These are phyloP conservation scores for Zoanthus gigantus DNA, from an alignment of 92 coral and sea anemone species.

Conservation along the genomic window DNA sequence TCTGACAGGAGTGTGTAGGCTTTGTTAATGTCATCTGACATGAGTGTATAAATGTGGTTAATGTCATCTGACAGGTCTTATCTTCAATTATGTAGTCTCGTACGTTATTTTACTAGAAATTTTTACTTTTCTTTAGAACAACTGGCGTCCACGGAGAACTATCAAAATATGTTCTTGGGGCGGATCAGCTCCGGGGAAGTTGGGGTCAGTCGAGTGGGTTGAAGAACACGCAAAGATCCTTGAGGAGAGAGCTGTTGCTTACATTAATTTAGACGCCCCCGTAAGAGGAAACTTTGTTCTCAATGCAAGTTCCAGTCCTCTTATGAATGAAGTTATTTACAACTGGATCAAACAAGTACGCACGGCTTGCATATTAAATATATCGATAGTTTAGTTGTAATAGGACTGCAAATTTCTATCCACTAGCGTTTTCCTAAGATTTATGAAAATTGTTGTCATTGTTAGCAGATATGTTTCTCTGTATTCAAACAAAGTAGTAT, in stretches of 20 bases:
- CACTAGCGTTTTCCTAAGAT: too few species aligned
- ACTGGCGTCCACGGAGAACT: slow-evolving; percentile 69
- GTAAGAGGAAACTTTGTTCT: slow-evolving; percentile 58
- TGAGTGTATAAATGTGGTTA: too few species aligned
- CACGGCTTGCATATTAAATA: background rate
- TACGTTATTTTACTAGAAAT: background rate
- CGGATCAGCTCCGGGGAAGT: slow-evolving; percentile 81
- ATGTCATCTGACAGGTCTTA: too few species aligned
- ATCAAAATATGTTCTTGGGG: slow-evolving; percentile 96
- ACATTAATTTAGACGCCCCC: slow-evolving; percentile 59
- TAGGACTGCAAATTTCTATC: too few species aligned
- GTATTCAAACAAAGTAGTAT: too few species aligned
- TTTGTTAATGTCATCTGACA: background rate
- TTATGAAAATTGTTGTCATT: too few species aligned
- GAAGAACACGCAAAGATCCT: slow-evolving; percentile 62
- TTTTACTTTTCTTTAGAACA: slow-evolving; percentile 1
- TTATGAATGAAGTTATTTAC: slow-evolving; percentile 64
- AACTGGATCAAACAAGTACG: slow-evolving; percentile 24
- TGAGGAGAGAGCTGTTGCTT: slow-evolving; percentile 64
- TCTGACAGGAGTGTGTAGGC: background rate
- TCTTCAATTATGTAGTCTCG: too few species aligned
- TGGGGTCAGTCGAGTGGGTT: slow-evolving; percentile 96
- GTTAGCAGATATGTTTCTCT: too few species aligned
- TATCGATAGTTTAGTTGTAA: background rate
- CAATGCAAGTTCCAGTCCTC: slow-evolving; percentile 57